Conservation (phyloP, 2,888 invertebrate species). For the Parascotia fuliginaria region DNA sequence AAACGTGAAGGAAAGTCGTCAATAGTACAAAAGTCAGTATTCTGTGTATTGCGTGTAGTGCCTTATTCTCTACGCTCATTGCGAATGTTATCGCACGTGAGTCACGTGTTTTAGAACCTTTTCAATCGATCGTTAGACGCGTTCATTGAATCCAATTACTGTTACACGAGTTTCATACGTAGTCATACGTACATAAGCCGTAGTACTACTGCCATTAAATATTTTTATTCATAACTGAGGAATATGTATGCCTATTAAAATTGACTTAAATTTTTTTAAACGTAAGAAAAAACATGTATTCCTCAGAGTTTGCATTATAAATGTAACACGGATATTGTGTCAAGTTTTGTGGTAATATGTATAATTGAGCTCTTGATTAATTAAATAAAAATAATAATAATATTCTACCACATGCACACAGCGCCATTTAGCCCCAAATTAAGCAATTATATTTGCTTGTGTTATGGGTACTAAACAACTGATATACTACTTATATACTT, state of each 20-base stretch:
- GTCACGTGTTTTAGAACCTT: slow-evolving; percentile 31
- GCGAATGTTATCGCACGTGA: slow-evolving; percentile 23
- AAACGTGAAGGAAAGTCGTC: not conserved
- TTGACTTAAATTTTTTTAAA: too few relatives aligned
- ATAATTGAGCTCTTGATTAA: too few relatives aligned
- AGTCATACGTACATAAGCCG: not conserved
- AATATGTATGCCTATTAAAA: not conserved
- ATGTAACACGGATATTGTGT: too few relatives aligned
- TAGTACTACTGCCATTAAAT: not conserved
- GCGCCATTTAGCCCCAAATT: too few relatives aligned
- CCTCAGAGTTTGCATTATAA: too few relatives aligned
- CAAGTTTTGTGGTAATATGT: too few relatives aligned
- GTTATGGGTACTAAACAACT: too few relatives aligned
- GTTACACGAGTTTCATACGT: not conserved
- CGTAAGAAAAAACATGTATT: too few relatives aligned
- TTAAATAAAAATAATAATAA: too few relatives aligned
- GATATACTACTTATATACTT: too few relatives aligned
- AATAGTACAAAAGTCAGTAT: not conserved
- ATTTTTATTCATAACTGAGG: not conserved
- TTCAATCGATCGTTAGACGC: slow-evolving; percentile 12
- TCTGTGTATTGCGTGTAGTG: slow-evolving; percentile 1
- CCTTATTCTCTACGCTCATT: slow-evolving; percentile 1
- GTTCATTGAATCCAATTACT: slow-evolving; percentile 35
- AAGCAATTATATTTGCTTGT: too few relatives aligned
- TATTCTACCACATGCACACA: too few relatives aligned